A percentile compares a stretch with the other conserved stretches of the same genome.
Evolutionary conservation across 92 coral and sea anemone genomes (phyloP).

Genomic region (Montipora capitata): DNA sequence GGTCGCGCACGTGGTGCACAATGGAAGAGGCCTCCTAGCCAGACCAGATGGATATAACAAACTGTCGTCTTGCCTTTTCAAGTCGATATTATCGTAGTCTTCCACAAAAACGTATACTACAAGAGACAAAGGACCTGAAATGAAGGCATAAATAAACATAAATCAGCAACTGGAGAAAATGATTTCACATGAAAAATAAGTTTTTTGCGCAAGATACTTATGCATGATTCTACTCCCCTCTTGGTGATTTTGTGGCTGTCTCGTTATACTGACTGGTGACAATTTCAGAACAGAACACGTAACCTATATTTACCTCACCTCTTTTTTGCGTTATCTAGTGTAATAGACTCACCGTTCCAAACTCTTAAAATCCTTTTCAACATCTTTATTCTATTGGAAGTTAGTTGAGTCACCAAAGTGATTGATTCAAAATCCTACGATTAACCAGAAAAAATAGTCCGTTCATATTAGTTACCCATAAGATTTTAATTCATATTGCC

Average conservation of each 20-base stretch:
- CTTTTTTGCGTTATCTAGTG: not conserved
- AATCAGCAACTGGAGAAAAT: too few species aligned
- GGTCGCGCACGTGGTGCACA: too few species aligned
- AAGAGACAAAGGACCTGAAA: constrained; percentile 50
- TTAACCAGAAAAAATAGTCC: not conserved
- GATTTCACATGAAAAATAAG: too few species aligned
- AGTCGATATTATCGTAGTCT: constrained; percentile 21
- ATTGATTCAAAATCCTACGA: constrained; percentile 43
- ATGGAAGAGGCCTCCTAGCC: not conserved
- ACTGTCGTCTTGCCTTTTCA: constrained; percentile 30
- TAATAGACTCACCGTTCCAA: constrained; percentile 48
- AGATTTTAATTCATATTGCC: not conserved
- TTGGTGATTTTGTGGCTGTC: too few species aligned
- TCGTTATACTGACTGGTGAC: too few species aligned
- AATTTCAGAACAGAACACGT: not conserved
- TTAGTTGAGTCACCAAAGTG: constrained; percentile 63
- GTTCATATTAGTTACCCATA: not conserved
- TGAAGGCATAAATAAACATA: not conserved
- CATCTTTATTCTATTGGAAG: constrained; percentile 34
- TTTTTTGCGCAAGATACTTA: too few species aligned
- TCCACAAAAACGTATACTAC: constrained; percentile 46
- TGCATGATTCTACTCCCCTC: too few species aligned
- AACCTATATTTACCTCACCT: not conserved
- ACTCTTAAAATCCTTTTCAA: constrained; percentile 43
- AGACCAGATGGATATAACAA: not conserved